A percentile compares a stretch with the other conserved stretches of the same genome.
Evolutionary conservation across 2,113 vertebrate species (phyloP).

Genomic region (Garra rufa): DNA sequence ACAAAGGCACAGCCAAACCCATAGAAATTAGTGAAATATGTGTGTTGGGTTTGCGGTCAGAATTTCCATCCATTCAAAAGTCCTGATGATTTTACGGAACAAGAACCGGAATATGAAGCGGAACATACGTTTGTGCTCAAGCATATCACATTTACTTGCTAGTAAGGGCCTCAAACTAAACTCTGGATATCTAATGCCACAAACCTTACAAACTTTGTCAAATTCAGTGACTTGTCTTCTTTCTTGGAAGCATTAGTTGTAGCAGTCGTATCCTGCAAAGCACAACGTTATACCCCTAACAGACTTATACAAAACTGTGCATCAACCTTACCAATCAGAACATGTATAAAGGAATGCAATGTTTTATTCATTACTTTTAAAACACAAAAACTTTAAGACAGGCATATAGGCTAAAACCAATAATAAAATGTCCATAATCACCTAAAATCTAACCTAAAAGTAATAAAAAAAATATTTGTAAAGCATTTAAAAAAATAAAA

Average conservation of each 20-base stretch:
- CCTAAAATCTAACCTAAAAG: slow-evolving; percentile 8
- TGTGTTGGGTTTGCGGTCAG: background rate
- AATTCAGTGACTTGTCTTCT: background rate
- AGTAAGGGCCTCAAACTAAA: background rate
- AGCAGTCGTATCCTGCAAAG: background rate
- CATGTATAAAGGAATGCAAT: background rate
- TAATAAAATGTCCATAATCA: background rate
- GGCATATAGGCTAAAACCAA: background rate
- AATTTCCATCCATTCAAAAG: background rate
- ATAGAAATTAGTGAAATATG: background rate
- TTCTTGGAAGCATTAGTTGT: background rate
- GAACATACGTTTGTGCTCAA: background rate
- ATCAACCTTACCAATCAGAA: background rate
- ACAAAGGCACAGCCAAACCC: slow-evolving; percentile 18
- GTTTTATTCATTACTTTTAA: slow-evolving; percentile 6
- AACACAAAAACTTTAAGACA: background rate
- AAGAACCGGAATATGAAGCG: background rate
- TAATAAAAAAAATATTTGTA: slow-evolving; percentile 12
- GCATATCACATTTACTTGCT: slow-evolving; percentile 1
- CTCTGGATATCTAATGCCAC: background rate
- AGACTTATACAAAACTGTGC: background rate
- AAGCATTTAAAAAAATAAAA: background rate
- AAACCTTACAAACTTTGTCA: background rate
- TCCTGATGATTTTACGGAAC: slow-evolving; percentile 7
- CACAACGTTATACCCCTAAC: background rate